These are phyloP conservation scores for Pocota personata DNA, from an alignment of 2,888 invertebrate genomes.

Conservation along the genomic window DNA sequence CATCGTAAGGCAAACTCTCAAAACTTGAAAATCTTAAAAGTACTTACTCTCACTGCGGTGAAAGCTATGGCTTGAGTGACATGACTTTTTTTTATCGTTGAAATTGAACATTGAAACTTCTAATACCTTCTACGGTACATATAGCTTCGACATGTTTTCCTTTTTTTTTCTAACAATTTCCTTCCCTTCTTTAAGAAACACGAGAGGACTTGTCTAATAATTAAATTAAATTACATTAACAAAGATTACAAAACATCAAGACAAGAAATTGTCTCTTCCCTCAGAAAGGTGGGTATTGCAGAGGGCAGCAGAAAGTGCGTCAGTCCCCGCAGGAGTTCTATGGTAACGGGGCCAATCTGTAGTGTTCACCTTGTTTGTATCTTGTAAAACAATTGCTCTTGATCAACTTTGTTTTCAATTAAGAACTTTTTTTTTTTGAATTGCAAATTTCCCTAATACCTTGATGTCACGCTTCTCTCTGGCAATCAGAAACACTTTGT, in stretches of 20 bases:
- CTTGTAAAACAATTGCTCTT: slow-evolving; percentile 63
- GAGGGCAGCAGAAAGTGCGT: neutral
- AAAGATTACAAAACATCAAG: slow-evolving; percentile 32
- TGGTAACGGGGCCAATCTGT: slow-evolving; percentile 30
- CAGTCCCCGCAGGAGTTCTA: neutral
- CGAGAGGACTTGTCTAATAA: slow-evolving; percentile 27
- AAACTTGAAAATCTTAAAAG: too few relatives aligned
- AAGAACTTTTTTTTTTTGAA: slow-evolving; percentile 50
- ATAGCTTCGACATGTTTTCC: neutral
- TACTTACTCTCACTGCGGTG: too few relatives aligned
- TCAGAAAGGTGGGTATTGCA: neutral
- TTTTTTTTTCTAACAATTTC: neutral
- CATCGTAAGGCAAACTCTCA: too few relatives aligned
- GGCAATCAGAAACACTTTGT: slow-evolving; percentile 32
- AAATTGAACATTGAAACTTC: neutral
- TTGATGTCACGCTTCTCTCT: slow-evolving; percentile 37
- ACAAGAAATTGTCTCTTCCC: neutral
- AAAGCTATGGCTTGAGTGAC: too few relatives aligned
- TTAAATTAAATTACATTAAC: slow-evolving; percentile 53
- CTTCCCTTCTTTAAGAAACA: slow-evolving; percentile 11
- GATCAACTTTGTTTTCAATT: slow-evolving; percentile 67
- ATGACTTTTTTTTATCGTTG: neutral
- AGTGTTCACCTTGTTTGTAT: slow-evolving; percentile 48
- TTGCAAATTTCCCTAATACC: slow-evolving; percentile 51
- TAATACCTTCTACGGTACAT: neutral